Base-by-base conservation (phyloP, 2,797 vertebrate species). In the Luscinia luscinia region DNA sequence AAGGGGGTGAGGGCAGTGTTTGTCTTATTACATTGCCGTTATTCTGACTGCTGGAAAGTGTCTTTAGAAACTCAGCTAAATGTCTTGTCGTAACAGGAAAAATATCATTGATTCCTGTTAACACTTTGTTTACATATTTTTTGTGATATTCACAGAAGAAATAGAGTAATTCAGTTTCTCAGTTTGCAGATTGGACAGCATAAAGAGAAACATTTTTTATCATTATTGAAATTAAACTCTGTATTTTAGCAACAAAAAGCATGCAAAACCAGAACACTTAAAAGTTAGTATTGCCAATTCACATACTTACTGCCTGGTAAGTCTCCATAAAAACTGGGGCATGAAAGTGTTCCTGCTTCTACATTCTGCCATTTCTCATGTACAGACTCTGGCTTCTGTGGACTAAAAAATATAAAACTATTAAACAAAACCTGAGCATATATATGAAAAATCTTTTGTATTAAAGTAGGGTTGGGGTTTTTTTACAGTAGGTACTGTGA, bases 291-390 rank as follows among this genome's bases (percentile, higher is more conserved):
- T 38, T 41, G 26, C 5, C 12, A n/a, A 11, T 77, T 45, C 34
- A 12, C 28, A 58, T 78, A 96, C 96, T 97, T 97, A 98, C 98
- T 90, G 64, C 94, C 96, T 89, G 74, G 54, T 69, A 96, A 84
- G 27, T 97, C 95, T 68, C 83, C 63, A 41, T 85, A 78, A 95
- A 96, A 93, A 40, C 67, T 85, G 69, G 94, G 57, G 62, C 95
- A 77, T 20, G 89, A 88, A 41, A 89, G 76, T 51, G 84, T 62
- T 66, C 92, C 34, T 79, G 73, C 81, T 54, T 96, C 96, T 72
- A 30, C 23, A 43, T 84, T 96, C 95, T 72, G 94, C 79, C 83
- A 59, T 78, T 98, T 98, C 28, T 92, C 95, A 57, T 81, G 90
- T 3, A 90, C 18, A 69, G 93, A 90, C 78, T 98, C 97, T 23